Evolutionary conservation across 1,140 invertebrate genomes (phyloP).

Genomic region (Papilio aristodemus): DNA sequence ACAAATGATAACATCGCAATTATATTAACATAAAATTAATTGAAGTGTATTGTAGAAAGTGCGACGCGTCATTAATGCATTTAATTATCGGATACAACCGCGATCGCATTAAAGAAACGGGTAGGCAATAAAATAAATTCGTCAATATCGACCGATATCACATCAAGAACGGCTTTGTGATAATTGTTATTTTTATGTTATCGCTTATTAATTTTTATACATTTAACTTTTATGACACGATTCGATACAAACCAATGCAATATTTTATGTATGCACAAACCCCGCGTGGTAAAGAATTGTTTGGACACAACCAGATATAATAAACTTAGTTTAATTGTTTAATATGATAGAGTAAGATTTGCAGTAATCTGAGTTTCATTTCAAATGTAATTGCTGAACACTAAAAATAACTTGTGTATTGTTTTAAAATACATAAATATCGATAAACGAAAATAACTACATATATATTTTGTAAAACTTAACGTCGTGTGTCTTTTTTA

Average conservation of each 20-base stretch:
- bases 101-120: slow-evolving; percentile 26
- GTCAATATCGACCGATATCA: slow-evolving; percentile 27
- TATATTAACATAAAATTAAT: slow-evolving; percentile 28
- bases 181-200: slow-evolving; percentile 25
- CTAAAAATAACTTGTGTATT: no score
- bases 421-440: no score
- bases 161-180: slow-evolving; percentile 23
- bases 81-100: slow-evolving; percentile 25
- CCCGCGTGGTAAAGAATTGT: not conserved
- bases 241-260: not conserved
- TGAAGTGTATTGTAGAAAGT: slow-evolving; percentile 28
- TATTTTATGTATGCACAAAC: not conserved
- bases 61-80: slow-evolving; percentile 25
- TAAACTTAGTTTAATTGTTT: no score
- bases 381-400: no score
- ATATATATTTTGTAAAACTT: no score
- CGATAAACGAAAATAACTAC: no score
- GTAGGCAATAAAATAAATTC: slow-evolving; percentile 30
- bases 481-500: no score
- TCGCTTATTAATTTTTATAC: slow-evolving; percentile 21
- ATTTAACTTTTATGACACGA: slow-evolving; percentile 20
- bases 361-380: no score
- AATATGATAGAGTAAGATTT: no score
- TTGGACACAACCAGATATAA: not conserved
- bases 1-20: slow-evolving; percentile 20